phyloP scores from a whole-genome alignment of 2,113 vertebrate genomes.

The Steatornis caripensis region DNA sequence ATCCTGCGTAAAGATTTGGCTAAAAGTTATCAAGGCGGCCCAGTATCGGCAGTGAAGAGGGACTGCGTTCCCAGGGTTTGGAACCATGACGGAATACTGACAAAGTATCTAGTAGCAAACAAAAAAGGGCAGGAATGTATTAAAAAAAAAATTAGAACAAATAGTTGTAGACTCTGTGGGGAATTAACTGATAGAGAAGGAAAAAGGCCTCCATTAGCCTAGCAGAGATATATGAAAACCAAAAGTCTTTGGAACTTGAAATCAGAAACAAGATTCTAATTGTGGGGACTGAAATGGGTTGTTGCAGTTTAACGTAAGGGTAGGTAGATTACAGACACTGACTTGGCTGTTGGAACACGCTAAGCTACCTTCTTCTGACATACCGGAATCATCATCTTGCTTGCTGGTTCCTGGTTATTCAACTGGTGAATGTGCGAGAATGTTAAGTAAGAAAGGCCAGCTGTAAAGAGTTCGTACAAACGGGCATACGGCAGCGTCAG shows the following conservation, averaged over 20 bases:
- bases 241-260: neutral
- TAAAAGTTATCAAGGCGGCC: neutral
- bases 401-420: too few species aligned
- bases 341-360: neutral
- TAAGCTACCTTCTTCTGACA: too few species aligned
- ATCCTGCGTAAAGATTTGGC: neutral
- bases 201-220: neutral
- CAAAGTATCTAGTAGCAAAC: neutral
- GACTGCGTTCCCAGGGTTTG: neutral
- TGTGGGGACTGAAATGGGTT: neutral
- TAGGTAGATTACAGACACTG: neutral
- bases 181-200: neutral
- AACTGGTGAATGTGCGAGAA: rapidly evolving
- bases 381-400: neutral
- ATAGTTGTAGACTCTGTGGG: neutral
- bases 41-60: neutral
- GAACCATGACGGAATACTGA: neutral
- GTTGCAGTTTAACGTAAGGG: neutral
- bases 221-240: neutral
- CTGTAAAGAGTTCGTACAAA: rapidly evolving
- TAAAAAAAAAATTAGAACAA: neutral
- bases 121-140: neutral
- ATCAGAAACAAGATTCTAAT: neutral
- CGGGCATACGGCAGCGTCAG: rapidly evolving
- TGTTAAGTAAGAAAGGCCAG: rapidly evolving